Base-by-base conservation (phyloP, 2,888 invertebrate species). In the Autographa gamma region DNA sequence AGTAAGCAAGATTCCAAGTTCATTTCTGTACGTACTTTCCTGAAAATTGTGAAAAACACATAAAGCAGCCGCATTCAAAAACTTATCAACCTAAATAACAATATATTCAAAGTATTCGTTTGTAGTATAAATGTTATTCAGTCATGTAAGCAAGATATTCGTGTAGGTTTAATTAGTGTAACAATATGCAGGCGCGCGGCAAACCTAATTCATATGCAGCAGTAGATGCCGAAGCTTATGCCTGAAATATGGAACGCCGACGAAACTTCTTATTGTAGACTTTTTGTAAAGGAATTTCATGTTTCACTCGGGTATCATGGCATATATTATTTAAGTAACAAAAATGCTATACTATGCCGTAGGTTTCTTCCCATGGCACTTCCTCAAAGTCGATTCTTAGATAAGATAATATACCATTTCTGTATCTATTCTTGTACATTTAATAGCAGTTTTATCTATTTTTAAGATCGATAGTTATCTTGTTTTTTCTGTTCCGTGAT, bases 141-240 rank as follows among this genome's bases (percentile, higher is more conserved):
- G 19, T 54, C 25, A 16, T 32, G 19, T 58, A 60, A 52, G 19
- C n/a, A 18, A 74, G 25, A 64, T 9, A 62, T 60, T 58, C 18
- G 18, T 62, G 43, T 18, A 34, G 31, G 65, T 70, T 71, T 77
- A 77, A 78, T 79, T 71, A 79, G 63, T 69, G 13, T 66, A 66
- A 76, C 76, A 62, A 68, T 65, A 77, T 76, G 80, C 77, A 70
- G 41, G 77, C 59, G 62, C 54, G 77, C 74, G 68, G 59, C 32
- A 32, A 16, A 59, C 79, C 76, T 77, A 71, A 79, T 77, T 66
- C 34, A 16, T 79, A 77, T 77, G 76, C 80, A 66, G 72, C 65
- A 69, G 60, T 68, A 67, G 63, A 31, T 11, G 14, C 56, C 43
- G 34, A 32, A 11, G 31, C 41, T 73, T 74, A 71, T 66, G 48